Conservation (phyloP, 2,113 vertebrate species). For the Triplophysa dalaica region DNA sequence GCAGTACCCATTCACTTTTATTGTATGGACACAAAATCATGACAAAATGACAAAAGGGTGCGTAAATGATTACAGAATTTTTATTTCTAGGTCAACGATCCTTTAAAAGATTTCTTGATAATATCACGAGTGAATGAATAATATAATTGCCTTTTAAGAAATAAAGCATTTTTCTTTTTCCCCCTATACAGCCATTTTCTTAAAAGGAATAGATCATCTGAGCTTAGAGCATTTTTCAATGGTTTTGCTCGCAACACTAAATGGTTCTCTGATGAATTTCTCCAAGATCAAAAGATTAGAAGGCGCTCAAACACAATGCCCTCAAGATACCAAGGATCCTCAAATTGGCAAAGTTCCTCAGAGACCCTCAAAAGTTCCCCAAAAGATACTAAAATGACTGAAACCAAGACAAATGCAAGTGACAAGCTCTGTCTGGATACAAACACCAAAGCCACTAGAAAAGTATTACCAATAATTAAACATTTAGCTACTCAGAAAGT, state of each 20-base stretch:
- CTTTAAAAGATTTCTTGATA: not conserved
- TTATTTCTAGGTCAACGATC: no score
- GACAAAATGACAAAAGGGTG: no score
- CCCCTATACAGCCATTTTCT: slow-evolving; percentile 72
- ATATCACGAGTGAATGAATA: not conserved
- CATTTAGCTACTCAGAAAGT: slow-evolving; percentile 44
- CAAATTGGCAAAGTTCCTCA: slow-evolving; percentile 48
- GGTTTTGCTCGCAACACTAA: slow-evolving; percentile 59
- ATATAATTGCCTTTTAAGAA: not conserved
- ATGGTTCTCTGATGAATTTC: slow-evolving; percentile 71
- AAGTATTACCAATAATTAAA: slow-evolving; percentile 45
- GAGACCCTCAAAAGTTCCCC: slow-evolving; percentile 55
- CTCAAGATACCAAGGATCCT: slow-evolving; percentile 55
- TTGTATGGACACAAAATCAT: no score
- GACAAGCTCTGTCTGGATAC: slow-evolving; percentile 27
- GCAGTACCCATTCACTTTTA: no score
- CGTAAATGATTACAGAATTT: no score
- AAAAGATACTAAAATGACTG: slow-evolving; percentile 50
- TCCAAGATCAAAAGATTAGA: slow-evolving; percentile 68
- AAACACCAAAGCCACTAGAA: slow-evolving; percentile 28
- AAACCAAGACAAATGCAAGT: slow-evolving; percentile 58
- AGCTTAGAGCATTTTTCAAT: slow-evolving; percentile 68
- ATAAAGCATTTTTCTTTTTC: slow-evolving; percentile 1
- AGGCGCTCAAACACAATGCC: slow-evolving; percentile 63
- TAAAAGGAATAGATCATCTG: slow-evolving; percentile 72